These are phyloP conservation scores for Trissolcus basalis DNA, from an alignment of 1,140 invertebrate genomes.

Conservation along the genomic window DNA sequence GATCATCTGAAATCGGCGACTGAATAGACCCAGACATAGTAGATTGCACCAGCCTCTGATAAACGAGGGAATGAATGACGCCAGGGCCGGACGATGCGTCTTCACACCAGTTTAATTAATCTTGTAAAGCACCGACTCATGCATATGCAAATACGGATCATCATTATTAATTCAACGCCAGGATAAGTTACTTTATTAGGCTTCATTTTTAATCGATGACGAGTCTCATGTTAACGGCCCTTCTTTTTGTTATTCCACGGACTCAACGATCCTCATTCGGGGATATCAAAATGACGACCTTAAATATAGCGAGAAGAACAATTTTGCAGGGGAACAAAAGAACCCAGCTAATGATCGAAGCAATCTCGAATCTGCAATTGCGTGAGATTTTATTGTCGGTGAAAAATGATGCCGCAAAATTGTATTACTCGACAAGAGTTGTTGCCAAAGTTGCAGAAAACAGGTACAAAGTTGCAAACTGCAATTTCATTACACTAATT, in stretches of 20 bases:
- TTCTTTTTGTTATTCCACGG: no score
- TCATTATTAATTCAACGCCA: slow-evolving; percentile 44
- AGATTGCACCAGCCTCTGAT: slow-evolving; percentile 42
- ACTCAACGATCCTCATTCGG: no score
- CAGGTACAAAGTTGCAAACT: slow-evolving; percentile 17
- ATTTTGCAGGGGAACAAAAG: neutral
- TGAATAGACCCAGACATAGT: slow-evolving; percentile 49
- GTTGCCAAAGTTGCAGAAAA: neutral
- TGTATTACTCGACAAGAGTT: neutral
- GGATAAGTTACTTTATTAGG: slow-evolving; percentile 38
- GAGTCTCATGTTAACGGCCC: no score
- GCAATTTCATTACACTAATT: slow-evolving; percentile 39
- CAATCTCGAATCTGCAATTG: no score
- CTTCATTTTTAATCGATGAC: slow-evolving; percentile 38
- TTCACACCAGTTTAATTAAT: slow-evolving; percentile 58
- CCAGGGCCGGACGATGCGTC: slow-evolving; percentile 37
- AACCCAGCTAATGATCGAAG: neutral
- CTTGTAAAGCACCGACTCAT: slow-evolving; percentile 40
- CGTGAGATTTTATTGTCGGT: neutral
- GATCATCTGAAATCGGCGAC: slow-evolving; percentile 48
- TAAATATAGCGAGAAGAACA: no score
- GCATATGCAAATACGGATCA: slow-evolving; percentile 42
- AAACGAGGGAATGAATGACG: slow-evolving; percentile 56
- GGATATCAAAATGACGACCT: no score
- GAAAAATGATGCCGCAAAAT: neutral